Percentiles rank a stretch among this genome's conserved stretches.
Conservation (phyloP, 2,888 invertebrate species). For the Lithophane socia region DNA sequence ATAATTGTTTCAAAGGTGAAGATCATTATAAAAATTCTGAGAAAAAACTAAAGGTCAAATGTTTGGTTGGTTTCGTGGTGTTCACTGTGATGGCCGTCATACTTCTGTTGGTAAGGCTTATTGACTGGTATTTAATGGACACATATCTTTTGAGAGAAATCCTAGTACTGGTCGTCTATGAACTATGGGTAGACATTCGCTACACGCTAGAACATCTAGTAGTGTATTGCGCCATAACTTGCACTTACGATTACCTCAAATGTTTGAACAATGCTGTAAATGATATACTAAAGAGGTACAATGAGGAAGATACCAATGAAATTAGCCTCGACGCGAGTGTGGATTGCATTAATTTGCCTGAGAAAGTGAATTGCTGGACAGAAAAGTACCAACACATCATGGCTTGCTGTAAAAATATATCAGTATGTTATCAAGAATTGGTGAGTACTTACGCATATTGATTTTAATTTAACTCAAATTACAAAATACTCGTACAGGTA, state of each 20-base stretch:
- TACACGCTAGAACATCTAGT: conserved; percentile 48
- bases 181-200: conserved; percentile 45
- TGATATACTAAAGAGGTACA: conserved; percentile 35
- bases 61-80: conserved; percentile 34
- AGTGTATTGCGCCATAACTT: conserved; percentile 42
- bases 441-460: conserved; percentile 23
- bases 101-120: conserved; percentile 12
- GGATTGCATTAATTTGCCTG: conserved; percentile 30
- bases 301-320: conserved; percentile 30
- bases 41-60: conserved; percentile 43
- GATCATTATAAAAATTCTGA: conserved; percentile 1
- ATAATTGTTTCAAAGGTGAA: conserved; percentile 32
- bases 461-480: neutral
- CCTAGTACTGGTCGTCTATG: conserved; percentile 34
- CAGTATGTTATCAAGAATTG: conserved; percentile 48
- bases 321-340: conserved; percentile 10
- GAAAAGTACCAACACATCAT: conserved; percentile 49
- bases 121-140: conserved; percentile 17
- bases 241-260: conserved; percentile 36
- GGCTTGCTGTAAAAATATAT: conserved; percentile 53
- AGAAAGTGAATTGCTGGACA: conserved; percentile 43
- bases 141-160: conserved; percentile 29
- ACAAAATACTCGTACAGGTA: neutral
- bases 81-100: conserved; percentile 39
- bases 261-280: conserved; percentile 30